Base-by-base conservation (phyloP, 2,888 invertebrate genomes). In the Amiota minor region DNA sequence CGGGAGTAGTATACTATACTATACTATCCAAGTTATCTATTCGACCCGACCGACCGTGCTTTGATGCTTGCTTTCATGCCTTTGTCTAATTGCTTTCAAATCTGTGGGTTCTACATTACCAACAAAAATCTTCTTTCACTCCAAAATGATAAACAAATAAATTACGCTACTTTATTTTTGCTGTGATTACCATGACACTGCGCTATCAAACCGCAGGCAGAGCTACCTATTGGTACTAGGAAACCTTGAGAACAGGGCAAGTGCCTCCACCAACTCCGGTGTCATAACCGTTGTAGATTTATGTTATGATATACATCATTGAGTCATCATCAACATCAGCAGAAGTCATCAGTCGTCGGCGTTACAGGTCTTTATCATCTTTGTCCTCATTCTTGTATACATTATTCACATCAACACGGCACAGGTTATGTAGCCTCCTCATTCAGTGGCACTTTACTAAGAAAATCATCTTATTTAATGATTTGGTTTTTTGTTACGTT, bases 41-140 rank as follows among this genome's bases (percentile, higher is more conserved):
- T 6, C 35, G 35, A 35, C 35, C 35, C 35, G 2, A 35, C 35
- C 6, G 35, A 35, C 35, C 23, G 23, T 23, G 23, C 23, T 23
- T 23, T 23, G 23, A 23, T 3, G 23, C 23, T 35, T 35, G 35
- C 59, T 16, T 59, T 16, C 18, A 50, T 46, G 53, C 23, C 53
- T 35, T 68, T 79, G 81, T 76, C 80, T 83, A 83, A 83, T 83
- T 83, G 83, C 82, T 84, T 84, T 76, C 83, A 81, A 83, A 83
- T 79, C 77, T 75, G 70, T 65, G 20, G 16, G 8, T n/a, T 55
- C 9, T 50, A 74, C 74, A 76, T 76, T 74, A 73, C 72, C 76
- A 69, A 55, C 55, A 68, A 69, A 70, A 11, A 35, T 35, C 35
- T 35, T 35, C 35, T 35, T 35, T 35, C 35, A 6, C 35, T 35